Base-by-base conservation (phyloP, 2,797 vertebrate species). In the Vultur gryphus region DNA sequence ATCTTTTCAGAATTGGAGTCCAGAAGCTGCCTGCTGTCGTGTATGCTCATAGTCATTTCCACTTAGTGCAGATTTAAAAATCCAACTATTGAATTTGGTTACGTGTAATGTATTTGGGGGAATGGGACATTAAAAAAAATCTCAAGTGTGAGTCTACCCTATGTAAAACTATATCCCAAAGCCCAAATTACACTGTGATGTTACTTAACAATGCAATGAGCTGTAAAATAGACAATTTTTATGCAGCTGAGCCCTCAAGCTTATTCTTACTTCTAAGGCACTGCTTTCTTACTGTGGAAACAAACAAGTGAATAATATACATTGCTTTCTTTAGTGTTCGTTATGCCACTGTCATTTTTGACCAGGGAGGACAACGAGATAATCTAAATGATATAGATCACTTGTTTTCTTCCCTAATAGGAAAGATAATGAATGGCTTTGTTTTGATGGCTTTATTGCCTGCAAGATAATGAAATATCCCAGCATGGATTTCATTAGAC, bases 181-280 rank as follows among this genome's bases (percentile, higher is more conserved):
- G 59, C 59, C 76, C 75, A 95, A 93, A 96, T 95, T 92, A 59
- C 48, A 52, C 61, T 80, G 20, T 87, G 66, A 95, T 92, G 75
- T 95, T 96, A 89, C 90, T 96, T 95, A 95, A 95, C 77, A 93
- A 89, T 83, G 93, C 90, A 97, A 96, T 96, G 96, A 96, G 84
- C 94, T 97, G 94, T 96, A 93, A 97, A 97, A 97, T 87, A 92
- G 91, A 85, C 4, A 2, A 41, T 92, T 96, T 96, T 94, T 73
- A 77, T 96, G 89, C 93, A 95, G 90, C 90, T 95, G 95, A 97
- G 86, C 92, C 95, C 95, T 92, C 84, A 62, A 92, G 95, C 95
- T 90, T 93, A 51, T 89, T 94, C 67, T 87, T 76, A 48, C 80
- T 89, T 94, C 81, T 66, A 64, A 90, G 54, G 39, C 58, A 86